A percentile compares a stretch with the other conserved stretches of the same genome.
These are phyloP conservation scores for Poecilia picta DNA, from an alignment of 2,797 vertebrate genomes.

Conservation along the genomic window DNA sequence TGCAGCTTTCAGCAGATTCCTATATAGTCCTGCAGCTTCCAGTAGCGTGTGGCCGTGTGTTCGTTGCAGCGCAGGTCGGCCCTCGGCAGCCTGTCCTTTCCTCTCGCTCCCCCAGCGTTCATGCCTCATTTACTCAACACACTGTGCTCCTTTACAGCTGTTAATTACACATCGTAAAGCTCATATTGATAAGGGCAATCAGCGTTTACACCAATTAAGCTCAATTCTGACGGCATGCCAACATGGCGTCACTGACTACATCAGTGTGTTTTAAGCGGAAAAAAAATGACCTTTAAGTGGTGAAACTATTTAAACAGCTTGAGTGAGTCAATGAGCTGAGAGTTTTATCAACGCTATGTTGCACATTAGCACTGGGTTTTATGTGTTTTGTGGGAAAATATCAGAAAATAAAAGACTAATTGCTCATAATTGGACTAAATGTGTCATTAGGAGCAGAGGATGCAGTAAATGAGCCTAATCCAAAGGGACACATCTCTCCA, in stretches of 20 bases:
- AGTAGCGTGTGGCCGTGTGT: slow-evolving; percentile 34
- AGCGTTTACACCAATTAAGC: slow-evolving; percentile 63
- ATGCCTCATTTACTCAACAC: slow-evolving; percentile 77
- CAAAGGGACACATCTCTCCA: slow-evolving; percentile 35
- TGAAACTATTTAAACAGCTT: slow-evolving; percentile 19
- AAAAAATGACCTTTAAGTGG: slow-evolving; percentile 8
- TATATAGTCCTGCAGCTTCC: neutral
- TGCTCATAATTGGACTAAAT: slow-evolving; percentile 53
- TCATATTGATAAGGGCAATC: slow-evolving; percentile 70
- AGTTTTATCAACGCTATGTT: neutral
- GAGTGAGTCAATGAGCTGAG: slow-evolving; percentile 18
- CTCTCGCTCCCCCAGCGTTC: slow-evolving; percentile 51
- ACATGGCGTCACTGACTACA: slow-evolving; percentile 33
- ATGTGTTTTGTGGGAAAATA: slow-evolving; percentile 27
- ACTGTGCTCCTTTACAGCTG: slow-evolving; percentile 70
- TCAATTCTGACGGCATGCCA: slow-evolving; percentile 43
- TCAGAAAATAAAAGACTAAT: slow-evolving; percentile 44
- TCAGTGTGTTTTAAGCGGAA: neutral
- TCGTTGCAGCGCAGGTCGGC: slow-evolving; percentile 63
- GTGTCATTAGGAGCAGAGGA: slow-evolving; percentile 64
- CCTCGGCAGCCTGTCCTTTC: slow-evolving; percentile 62
- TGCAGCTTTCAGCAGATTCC: too few species aligned
- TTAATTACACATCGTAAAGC: slow-evolving; percentile 76
- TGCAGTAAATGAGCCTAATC: slow-evolving; percentile 59
- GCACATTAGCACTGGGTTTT: neutral